A percentile compares a stretch with the other conserved stretches of the same genome.
Evolutionary conservation across 2,888 invertebrate species (phyloP).

Genomic region (Alitta virens): DNA sequence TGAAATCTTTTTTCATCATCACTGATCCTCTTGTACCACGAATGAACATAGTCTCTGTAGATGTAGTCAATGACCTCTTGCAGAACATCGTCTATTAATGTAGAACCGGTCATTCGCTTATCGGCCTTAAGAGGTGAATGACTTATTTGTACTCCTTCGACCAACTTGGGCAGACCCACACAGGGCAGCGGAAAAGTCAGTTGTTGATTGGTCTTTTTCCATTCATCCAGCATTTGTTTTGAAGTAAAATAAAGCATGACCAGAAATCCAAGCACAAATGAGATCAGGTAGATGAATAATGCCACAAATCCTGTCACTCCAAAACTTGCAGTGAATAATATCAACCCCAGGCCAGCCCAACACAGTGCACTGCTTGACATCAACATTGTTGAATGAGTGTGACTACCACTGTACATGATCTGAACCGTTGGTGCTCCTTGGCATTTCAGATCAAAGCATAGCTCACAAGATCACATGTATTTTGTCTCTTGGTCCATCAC

Average conservation of each 20-base stretch:
- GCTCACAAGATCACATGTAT: no score
- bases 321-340: constrained; percentile 25
- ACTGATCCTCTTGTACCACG: constrained; percentile 63
- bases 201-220: constrained; percentile 11
- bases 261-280: constrained; percentile 22
- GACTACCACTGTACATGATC: no score
- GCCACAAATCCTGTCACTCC: constrained; percentile 22
- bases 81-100: constrained; percentile 79
- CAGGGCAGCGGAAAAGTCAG: constrained; percentile 22
- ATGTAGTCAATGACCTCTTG: constrained; percentile 76
- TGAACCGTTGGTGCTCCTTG: no score
- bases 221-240: constrained; percentile 7
- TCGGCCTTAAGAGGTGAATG: constrained; percentile 51
- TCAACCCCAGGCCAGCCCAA: constrained; percentile 23
- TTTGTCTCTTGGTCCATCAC: no score
- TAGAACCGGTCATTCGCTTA: constrained; percentile 76
- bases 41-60: constrained; percentile 77
- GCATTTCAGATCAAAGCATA: no score
- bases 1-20: constrained; percentile 70
- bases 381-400: no score
- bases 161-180: constrained; percentile 34
- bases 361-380: constrained; percentile 17
- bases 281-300: constrained; percentile 15
- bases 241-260: constrained; percentile 17
- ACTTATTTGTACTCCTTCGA: constrained; percentile 38